A percentile compares a stretch with the other conserved stretches of the same genome.
Evolutionary conservation across 2,797 vertebrate genomes (phyloP).

Genomic region (Eleutherodactylus coqui): DNA sequence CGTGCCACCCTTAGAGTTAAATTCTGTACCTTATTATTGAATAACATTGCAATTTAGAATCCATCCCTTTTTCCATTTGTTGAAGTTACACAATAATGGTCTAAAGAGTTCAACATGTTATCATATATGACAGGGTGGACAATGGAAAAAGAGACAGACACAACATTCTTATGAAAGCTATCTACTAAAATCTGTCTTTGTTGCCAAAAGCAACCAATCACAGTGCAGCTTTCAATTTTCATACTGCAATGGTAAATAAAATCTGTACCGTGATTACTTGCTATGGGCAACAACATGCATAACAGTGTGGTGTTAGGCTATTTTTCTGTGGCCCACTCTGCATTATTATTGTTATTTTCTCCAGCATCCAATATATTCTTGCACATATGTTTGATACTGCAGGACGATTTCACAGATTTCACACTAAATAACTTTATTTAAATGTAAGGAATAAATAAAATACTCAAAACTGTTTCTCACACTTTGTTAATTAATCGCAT

Average conservation of each 20-base stretch:
- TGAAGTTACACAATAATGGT: background rate
- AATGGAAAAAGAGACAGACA: too few relatives aligned
- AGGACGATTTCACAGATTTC: background rate
- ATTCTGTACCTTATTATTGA: background rate
- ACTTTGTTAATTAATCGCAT: conserved; percentile 54
- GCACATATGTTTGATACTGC: too few relatives aligned
- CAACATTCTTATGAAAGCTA: too few relatives aligned
- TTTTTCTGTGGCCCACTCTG: too few relatives aligned
- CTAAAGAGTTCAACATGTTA: background rate
- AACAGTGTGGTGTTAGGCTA: too few relatives aligned
- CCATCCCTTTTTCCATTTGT: background rate
- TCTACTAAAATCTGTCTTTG: too few relatives aligned
- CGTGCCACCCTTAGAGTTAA: background rate
- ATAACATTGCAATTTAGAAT: background rate
- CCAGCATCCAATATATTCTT: background rate
- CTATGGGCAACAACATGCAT: too few relatives aligned
- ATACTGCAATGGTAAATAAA: too few relatives aligned
- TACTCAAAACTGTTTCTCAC: conserved; percentile 24
- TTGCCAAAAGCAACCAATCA: too few relatives aligned
- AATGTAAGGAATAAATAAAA: conserved; percentile 29
- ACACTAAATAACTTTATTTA: conserved; percentile 1
- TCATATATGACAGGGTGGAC: too few relatives aligned
- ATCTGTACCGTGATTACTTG: too few relatives aligned
- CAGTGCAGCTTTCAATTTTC: too few relatives aligned
- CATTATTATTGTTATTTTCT: background rate